Evolutionary conservation across 2,888 invertebrate genomes (phyloP), one percentile per base, ranked within the genome.

Genomic region (Notocelia uddmanniana): DNA sequence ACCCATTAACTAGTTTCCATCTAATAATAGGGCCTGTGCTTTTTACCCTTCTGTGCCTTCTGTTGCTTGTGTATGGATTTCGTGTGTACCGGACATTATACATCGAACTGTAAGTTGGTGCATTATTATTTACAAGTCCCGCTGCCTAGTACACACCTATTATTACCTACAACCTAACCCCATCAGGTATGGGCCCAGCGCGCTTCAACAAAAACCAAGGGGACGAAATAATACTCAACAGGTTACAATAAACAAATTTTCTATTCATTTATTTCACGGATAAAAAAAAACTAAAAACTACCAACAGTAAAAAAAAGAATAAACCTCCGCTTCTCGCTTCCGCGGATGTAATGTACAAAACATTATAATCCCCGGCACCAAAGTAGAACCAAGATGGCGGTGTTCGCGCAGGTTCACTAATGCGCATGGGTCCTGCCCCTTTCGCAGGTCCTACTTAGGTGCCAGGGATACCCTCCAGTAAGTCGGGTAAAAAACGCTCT

Each of bases 241-340:
- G 50, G 10, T 70, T 75, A 66, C 75, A 74, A 75, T 68, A 75
- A 75, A 75, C 75, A 73, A 75, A 74, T 74, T 73, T 66, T 69
- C 75, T 73, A 74, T 69, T 71, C 71, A 83, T 82, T 80, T 84
- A 86, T 89, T 87, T 89, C 88, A 89, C 81, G 84, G 86, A 90
- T 90, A 86, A 90, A 92, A 91, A 81, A 91, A 89, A 92, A 91
- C 90, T 90, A 90, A 86, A 89, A 89, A 86, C 91, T 91, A 92
- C 81, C 80, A 83, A 85, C 82, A 85, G 83, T 83, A 85, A 86
- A 83, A 84, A 59, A 88, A 83, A 80, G 84, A 84, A 81, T 77
- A 77, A 74, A 76, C 76, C 76, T 77, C 75, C 75, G 72, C 74
- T 74, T 76, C 74, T 70, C 64, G 34, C 48, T 52, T 31, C 34